Percentiles rank a stretch among this genome's conserved stretches.
Conservation (phyloP, 92 coral and sea anemone species). For the Siderastrea siderea region DNA sequence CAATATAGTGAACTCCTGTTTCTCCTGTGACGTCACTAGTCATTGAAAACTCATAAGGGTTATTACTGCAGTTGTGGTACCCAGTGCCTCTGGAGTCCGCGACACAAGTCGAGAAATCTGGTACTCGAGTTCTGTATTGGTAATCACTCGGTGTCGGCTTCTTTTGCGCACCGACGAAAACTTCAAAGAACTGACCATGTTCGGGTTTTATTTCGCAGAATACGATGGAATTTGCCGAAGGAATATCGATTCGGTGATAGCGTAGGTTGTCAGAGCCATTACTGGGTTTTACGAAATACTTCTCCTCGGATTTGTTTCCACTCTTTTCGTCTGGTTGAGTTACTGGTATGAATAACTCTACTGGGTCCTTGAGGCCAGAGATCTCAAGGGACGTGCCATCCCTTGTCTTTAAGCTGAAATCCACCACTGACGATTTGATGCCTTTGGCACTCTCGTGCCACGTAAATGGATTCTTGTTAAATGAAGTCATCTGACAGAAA, state of each 20-base stretch:
- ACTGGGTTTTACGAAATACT: slow-evolving; percentile 70
- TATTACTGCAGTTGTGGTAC: slow-evolving; percentile 47
- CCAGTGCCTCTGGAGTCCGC: not conserved
- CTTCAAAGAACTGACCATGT: slow-evolving; percentile 27
- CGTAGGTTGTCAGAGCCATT: slow-evolving; percentile 49
- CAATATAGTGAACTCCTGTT: slow-evolving; percentile 77
- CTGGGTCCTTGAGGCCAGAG: slow-evolving; percentile 65
- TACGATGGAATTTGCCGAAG: slow-evolving; percentile 15
- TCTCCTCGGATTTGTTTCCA: not conserved
- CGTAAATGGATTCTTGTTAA: slow-evolving; percentile 77
- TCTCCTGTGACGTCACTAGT: slow-evolving; percentile 75
- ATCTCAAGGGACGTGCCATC: slow-evolving; percentile 62
- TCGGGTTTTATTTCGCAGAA: slow-evolving; percentile 55
- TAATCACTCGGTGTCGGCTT: slow-evolving; percentile 56
- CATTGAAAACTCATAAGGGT: slow-evolving; percentile 68
- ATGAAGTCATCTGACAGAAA: slow-evolving; percentile 69
- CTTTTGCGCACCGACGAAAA: slow-evolving; percentile 44
- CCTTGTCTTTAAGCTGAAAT: slow-evolving; percentile 61
- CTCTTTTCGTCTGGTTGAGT: not conserved
- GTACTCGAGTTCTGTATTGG: slow-evolving; percentile 44
- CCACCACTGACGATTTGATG: slow-evolving; percentile 75
- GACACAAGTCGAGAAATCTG: slow-evolving; percentile 55
- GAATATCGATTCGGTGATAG: slow-evolving; percentile 58
- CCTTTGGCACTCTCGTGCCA: slow-evolving; percentile 72
- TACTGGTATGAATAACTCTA: slow-evolving; percentile 62